Evolutionary conservation across 2,113 vertebrate genomes (phyloP).

Genomic region (Glaucomys volans): DNA sequence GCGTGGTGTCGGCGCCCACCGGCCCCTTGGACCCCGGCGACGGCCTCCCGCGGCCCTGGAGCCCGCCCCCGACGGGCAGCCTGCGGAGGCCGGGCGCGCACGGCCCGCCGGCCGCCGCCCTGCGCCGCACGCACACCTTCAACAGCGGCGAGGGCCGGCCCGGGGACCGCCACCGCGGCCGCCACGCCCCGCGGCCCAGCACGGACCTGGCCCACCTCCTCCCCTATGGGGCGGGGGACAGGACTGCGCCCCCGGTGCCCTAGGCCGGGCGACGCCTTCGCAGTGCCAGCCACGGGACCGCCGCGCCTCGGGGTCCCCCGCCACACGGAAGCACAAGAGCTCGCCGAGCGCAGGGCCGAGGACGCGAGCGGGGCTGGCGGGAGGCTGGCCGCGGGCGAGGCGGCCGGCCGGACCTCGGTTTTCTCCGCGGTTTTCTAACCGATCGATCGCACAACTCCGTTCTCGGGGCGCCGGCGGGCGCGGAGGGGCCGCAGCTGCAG

Average conservation of each 20-base stretch:
- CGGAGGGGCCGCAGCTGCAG: conserved; percentile 67
- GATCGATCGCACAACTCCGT: conserved; percentile 82
- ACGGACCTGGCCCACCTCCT: conserved; percentile 93
- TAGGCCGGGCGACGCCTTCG: conserved; percentile 39
- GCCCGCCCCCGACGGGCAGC: conserved; percentile 88
- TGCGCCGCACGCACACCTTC: conserved; percentile 89
- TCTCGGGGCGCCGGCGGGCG: conserved; percentile 72
- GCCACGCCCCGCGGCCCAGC: conserved; percentile 87
- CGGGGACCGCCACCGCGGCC: conserved; percentile 79
- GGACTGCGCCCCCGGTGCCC: conserved; percentile 90
- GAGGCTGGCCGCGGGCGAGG: conserved; percentile 38
- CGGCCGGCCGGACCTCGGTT: conserved; percentile 71
- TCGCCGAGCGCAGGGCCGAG: conserved; percentile 57
- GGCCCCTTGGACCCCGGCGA: conserved; percentile 80
- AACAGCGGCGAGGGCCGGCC: conserved; percentile 87
- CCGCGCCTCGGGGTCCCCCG: conserved; percentile 3
- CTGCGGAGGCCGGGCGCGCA: conserved; percentile 90
- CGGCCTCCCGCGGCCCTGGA: conserved; percentile 87
- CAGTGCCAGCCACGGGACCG: conserved; percentile 66
- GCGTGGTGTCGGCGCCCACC: conserved; percentile 93
- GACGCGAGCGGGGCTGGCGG: not conserved
- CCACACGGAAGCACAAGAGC: conserved; percentile 77
- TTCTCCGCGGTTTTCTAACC: conserved; percentile 78
- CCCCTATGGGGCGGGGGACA: conserved; percentile 90
- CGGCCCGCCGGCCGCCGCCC: conserved; percentile 78